Conservation (phyloP, 2,888 invertebrate species). For the Drosophila algonquin region DNA sequence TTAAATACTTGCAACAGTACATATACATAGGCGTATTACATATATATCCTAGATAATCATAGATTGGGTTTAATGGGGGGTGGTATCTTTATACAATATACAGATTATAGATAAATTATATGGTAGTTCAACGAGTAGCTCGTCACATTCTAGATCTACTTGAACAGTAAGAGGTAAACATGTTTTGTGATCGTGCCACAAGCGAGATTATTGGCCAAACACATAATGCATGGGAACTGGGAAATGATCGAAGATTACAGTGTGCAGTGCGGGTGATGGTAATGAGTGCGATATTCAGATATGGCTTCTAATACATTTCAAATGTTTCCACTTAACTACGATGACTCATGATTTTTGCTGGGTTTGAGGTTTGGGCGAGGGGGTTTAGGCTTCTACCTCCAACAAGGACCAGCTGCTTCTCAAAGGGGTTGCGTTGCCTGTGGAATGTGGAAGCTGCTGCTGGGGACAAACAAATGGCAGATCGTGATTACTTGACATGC, state of each 20-base stretch:
- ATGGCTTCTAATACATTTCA: conserved; percentile 36
- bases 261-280: conserved; percentile 15
- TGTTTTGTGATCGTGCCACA: conserved; percentile 62
- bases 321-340: conserved; percentile 36
- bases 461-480: conserved; percentile 23
- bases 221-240: conserved; percentile 14
- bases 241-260: conserved; percentile 25
- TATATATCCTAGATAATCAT: conserved; percentile 45
- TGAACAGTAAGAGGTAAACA: conserved; percentile 75
- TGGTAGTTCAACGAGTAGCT: conserved; percentile 53
- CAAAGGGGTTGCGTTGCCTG: not conserved
- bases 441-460: conserved; percentile 41
- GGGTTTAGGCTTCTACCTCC: not conserved
- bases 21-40: conserved; percentile 46
- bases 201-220: conserved; percentile 67
- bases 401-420: conserved; percentile 8
- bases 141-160: conserved; percentile 58
- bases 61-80: conserved; percentile 27
- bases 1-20: conserved; percentile 75
- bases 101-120: conserved; percentile 47
- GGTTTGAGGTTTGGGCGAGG: not conserved
- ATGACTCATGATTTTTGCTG: conserved; percentile 13
- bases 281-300: conserved; percentile 16
- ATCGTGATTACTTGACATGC: conserved; percentile 17
- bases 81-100: conserved; percentile 41